phyloP scores from a whole-genome alignment of 2,888 invertebrate species.

The Kryphioiulus occultus region DNA sequence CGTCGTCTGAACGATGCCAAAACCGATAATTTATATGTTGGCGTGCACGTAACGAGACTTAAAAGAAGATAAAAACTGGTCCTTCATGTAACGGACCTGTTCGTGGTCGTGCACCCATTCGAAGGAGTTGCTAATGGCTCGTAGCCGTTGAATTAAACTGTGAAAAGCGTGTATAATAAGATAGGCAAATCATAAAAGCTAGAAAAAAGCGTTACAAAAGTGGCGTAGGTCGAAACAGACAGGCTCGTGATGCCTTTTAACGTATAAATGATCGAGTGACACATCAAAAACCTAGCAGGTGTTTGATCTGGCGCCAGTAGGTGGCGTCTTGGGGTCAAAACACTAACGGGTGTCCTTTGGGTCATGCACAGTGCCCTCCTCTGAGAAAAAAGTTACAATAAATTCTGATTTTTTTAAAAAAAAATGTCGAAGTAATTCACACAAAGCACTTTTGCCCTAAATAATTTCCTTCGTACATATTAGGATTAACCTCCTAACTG shows the following conservation, averaged over 20 bases:
- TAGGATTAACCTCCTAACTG: too few relatives aligned
- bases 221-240: not conserved
- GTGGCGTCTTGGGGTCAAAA: not conserved
- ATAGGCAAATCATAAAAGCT: not conserved
- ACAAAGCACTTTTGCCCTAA: too few relatives aligned
- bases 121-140: not conserved
- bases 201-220: not conserved
- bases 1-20: not conserved
- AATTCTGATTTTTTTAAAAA: too few relatives aligned
- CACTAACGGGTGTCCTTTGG: not conserved
- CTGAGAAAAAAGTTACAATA: too few relatives aligned
- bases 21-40: conserved; percentile 7
- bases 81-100: not conserved
- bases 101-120: not conserved
- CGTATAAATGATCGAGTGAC: not conserved
- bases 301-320: not conserved
- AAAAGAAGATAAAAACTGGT: conserved; percentile 11
- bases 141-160: not conserved
- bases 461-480: too few relatives aligned
- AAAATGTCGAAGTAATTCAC: too few relatives aligned
- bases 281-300: not conserved
- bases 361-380: too few relatives aligned
- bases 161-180: not conserved
- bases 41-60: not conserved
- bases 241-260: not conserved